Evolutionary conservation across 2,113 vertebrate genomes (phyloP).

Genomic region (Ageneiosus marmoratus): DNA sequence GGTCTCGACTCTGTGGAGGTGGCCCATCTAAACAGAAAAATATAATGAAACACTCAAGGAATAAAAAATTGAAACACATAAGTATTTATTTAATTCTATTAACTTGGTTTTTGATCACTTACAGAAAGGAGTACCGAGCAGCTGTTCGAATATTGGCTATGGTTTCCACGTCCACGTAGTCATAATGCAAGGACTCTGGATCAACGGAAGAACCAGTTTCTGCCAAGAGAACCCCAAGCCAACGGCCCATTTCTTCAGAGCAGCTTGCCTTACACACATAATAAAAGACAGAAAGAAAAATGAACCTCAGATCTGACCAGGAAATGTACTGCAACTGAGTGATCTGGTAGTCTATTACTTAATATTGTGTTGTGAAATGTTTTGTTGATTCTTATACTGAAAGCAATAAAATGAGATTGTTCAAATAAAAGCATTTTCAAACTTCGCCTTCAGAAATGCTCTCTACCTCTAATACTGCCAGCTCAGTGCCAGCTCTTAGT

Average conservation of each 20-base stretch:
- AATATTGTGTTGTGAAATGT: background rate
- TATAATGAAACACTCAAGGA: background rate
- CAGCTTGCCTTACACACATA: conserved; percentile 79
- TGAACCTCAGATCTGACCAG: background rate
- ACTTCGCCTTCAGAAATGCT: background rate
- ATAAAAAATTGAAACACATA: background rate
- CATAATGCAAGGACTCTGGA: conserved; percentile 92
- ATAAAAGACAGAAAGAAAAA: background rate
- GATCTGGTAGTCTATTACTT: background rate
- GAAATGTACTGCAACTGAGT: background rate
- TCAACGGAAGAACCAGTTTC: conserved; percentile 82
- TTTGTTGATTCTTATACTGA: background rate
- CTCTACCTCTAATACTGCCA: conserved; percentile 85
- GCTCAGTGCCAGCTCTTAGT: conserved; percentile 80
- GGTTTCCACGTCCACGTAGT: conserved; percentile 96
- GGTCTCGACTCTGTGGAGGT: conserved; percentile 77
- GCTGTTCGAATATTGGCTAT: conserved; percentile 91
- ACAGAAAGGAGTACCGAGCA: conserved; percentile 94
- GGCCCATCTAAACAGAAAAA: conserved; percentile 78
- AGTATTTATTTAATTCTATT: background rate
- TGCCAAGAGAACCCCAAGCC: conserved; percentile 91
- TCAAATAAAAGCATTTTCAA: background rate
- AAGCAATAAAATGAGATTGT: background rate
- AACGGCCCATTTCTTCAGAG: conserved; percentile 91
- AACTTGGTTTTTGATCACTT: conserved; percentile 61